phyloP scores from a whole-genome alignment of 2,113 vertebrate species.

The Felis chaus region DNA sequence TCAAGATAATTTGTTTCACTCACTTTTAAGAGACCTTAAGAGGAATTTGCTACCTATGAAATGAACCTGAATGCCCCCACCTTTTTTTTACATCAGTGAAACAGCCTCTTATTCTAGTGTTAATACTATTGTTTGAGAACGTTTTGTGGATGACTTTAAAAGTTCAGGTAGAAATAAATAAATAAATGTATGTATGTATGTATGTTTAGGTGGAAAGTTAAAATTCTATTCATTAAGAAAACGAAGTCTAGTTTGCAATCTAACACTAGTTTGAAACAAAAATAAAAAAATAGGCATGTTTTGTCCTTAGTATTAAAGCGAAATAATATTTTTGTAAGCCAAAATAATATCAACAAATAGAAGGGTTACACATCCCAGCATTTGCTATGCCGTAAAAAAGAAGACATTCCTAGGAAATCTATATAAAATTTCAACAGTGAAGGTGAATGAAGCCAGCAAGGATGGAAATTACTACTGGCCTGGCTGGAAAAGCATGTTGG shows the following conservation, averaged over 20 bases:
- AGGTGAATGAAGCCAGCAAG: conserved; percentile 65
- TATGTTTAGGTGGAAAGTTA: neutral
- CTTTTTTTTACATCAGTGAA: neutral
- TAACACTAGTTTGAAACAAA: conserved; percentile 15
- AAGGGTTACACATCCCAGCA: neutral
- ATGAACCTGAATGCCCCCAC: neutral
- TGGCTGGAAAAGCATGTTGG: conserved; percentile 67
- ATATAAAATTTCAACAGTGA: conserved; percentile 59
- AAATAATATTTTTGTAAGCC: neutral
- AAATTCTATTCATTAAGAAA: conserved; percentile 26
- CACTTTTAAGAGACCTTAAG: conserved; percentile 15
- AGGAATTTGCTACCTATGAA: neutral
- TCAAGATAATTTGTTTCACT: neutral
- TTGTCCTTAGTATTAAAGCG: conserved; percentile 6
- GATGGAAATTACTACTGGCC: conserved; percentile 70
- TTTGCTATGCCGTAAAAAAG: neutral
- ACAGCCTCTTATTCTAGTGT: neutral
- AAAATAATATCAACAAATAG: conserved; percentile 15
- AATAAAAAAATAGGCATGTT: neutral
- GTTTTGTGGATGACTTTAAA: neutral
- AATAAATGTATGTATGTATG: no score
- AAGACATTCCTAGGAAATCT: neutral
- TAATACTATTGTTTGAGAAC: neutral
- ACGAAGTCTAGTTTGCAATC: neutral
- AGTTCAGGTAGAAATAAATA: neutral